Base-by-base conservation (phyloP, 2,113 vertebrate genomes). In the Bos indicus region DNA sequence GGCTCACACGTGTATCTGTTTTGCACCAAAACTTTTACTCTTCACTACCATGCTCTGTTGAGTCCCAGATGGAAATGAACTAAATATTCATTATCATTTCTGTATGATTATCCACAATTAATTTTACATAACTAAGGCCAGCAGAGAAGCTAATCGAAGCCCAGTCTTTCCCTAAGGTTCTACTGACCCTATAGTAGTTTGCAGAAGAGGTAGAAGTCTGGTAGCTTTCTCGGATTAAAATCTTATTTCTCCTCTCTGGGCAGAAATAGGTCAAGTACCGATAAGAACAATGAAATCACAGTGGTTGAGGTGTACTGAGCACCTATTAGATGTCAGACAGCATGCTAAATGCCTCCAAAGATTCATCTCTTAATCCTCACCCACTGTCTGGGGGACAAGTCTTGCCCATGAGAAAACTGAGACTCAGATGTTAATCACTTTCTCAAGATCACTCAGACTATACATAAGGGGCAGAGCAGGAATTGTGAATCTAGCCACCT, bases 81-180 rank as follows among this genome's bases (percentile, higher is more conserved):
- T 92, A 71, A 93, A 56, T 87, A 90, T 94, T 93, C 86, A 86
- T 93, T 82, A 93, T 46, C 48, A 78, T 90, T 67, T 96, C 26
- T 81, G 21, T 52, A 54, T 81, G 97, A 93, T 87, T 96, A 52
- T 28, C 21, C 78, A 17, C 48, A 87, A 83, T 91, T 91, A 95
- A 85, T 96, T 95, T 81, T 77, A 81, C 23, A 1, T 90, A n/a
- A 93, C 77, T 91, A 90, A 89, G 71, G 28, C 36, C 74, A 86
- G 78, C 19, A 91, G 77, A 93, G 33, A 87, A 91, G 90, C 59
- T 91, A 91, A 97, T n/a, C 87, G 83, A 93, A 93, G 36, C 16
- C 78, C 89, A 87, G 93, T 3, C 8, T 89, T 91, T 95, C 82
- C 83, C 93, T 16, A 80, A 91, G 78, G 54, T 43, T 88, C 67